Percentiles rank a stretch among this genome's conserved stretches.
Evolutionary conservation across 2,113 vertebrate species (phyloP).

Genomic region (Elaphurus davidianus): DNA sequence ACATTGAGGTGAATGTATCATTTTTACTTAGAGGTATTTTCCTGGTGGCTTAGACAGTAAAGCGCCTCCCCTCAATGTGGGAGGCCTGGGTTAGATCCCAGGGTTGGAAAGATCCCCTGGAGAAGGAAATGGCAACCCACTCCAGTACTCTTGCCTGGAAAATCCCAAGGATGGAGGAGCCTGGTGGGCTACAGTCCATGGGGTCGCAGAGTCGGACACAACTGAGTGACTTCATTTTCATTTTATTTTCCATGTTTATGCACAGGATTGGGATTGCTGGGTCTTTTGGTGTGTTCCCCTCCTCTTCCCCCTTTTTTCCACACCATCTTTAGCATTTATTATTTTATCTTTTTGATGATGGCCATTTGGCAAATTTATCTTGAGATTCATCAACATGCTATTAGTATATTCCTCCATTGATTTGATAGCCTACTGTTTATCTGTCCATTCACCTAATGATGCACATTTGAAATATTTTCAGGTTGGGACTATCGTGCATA

Average conservation of each 20-base stretch:
- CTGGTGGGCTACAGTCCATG: background rate
- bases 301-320: background rate
- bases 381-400: background rate
- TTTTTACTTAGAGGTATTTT: background rate
- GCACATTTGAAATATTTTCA: background rate
- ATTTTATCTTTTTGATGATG: background rate
- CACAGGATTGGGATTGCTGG: background rate
- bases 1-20: background rate
- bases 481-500: background rate
- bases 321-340: background rate
- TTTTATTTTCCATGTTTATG: background rate
- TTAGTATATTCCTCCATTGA: background rate
- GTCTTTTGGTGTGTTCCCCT: background rate
- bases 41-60: background rate
- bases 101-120: background rate
- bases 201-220: rapidly evolving
- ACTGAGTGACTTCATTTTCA: background rate
- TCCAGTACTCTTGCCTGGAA: background rate
- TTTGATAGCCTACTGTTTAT: background rate
- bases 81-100: background rate
- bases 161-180: background rate
- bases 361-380: background rate
- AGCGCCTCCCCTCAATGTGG: rapidly evolving
- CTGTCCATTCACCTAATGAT: background rate
- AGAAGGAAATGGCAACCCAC: background rate